Conservation (phyloP, 2,113 vertebrate species). For the Smithornis capensis region DNA sequence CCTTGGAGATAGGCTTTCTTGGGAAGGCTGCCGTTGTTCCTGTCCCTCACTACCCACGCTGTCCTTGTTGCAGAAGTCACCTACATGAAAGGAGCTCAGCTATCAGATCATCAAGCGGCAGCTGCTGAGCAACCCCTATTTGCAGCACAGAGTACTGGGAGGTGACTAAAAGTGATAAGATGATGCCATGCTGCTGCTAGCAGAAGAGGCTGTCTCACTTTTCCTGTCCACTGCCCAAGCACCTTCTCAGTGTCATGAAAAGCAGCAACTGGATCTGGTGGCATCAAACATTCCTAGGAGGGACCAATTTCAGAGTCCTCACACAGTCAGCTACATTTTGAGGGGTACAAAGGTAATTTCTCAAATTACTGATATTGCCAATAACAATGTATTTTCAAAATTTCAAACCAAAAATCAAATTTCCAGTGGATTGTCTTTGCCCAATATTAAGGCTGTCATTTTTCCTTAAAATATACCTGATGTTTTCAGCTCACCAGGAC, state of each 20-base stretch:
- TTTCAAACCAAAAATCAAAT: neutral
- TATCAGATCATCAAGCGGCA: neutral
- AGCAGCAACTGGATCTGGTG: accelerated
- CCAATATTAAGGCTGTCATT: neutral
- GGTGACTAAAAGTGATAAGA: neutral
- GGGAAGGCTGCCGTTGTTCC: neutral
- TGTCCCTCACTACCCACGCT: accelerated
- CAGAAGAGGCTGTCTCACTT: neutral
- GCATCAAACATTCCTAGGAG: neutral
- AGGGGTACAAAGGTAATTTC: neutral
- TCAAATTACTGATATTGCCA: neutral
- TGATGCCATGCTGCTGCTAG: neutral
- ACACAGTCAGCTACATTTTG: neutral
- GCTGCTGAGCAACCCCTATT: neutral
- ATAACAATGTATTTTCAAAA: neutral
- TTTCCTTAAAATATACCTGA: neutral
- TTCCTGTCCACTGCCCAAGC: neutral
- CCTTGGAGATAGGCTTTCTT: neutral
- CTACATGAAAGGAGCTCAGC: neutral
- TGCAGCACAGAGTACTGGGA: neutral
- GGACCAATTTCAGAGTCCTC: accelerated
- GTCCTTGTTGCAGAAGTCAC: neutral
- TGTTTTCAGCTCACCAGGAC: neutral
- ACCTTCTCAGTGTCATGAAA: no score
- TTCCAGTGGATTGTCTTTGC: neutral